Base-by-base conservation (phyloP, 2,888 invertebrate species). In the Timema cristinae region DNA sequence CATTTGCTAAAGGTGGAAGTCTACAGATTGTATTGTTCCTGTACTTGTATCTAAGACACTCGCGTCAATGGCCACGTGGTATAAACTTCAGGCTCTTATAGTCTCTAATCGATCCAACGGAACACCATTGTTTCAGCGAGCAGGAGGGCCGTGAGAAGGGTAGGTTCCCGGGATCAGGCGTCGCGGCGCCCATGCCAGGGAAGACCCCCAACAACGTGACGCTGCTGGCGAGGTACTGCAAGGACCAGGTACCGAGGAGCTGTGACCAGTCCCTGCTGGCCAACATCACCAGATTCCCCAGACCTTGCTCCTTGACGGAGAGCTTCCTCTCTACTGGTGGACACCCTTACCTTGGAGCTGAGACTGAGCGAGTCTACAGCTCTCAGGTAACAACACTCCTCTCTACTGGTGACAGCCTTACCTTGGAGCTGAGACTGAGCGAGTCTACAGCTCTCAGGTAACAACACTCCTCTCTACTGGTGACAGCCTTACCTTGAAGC, bases 391-490 rank as follows among this genome's bases (percentile, higher is more conserved):
- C n/a, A 54, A n/a, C 54, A 54, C 54, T 91, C 80, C 85, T 94
- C 13, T 93, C 94, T 6, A 89, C 91, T 75, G 91, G 91, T 72
- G 93, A 91, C 81, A 91, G 90, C 69, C 86, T 93, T 77, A 94
- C 93, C 16, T 84, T 94, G 76, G 94, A 94, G 81, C 83, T 94
- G 77, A 89, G 89, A 78, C 85, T 92, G 78, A 88, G 90, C 13
- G 93, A 95, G 81, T 92, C 93, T 59, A 94, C 95, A 0, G 93
- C 93, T 59, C 85, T 95, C 73, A 91, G 92, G 93, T 91, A 82
- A 52, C 16, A 32, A 10, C 32, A 15, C 54, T 91, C 80, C 85
- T 94, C 13, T 93, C 94, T 6, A 89, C 91, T 75, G 91, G 91
- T 72, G 93, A 91, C 81, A 91, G 11, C 10, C 63, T 32, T 32